These are phyloP conservation scores for Pogoniulus pusillus DNA, from an alignment of 2,797 vertebrate species.

Conservation along the genomic window DNA sequence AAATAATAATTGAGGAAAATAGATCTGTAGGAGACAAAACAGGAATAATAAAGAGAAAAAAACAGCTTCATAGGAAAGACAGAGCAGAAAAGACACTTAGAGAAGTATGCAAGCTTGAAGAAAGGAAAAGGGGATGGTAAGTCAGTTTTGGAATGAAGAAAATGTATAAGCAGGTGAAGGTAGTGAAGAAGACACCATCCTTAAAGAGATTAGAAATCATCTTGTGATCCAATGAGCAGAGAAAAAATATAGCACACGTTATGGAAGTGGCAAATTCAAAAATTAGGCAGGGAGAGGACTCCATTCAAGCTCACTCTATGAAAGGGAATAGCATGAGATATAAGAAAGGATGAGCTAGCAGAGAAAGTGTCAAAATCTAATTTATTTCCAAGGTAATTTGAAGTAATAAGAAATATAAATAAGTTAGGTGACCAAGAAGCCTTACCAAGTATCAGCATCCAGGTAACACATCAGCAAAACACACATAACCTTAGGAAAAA, in stretches of 20 bases:
- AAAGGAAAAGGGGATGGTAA: neutral
- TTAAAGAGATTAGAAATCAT: neutral
- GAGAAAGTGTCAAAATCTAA: neutral
- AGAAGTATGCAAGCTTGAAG: neutral
- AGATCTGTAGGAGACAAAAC: neutral
- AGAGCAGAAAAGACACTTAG: neutral
- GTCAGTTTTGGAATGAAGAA: neutral
- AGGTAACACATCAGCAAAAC: neutral
- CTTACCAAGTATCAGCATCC: neutral
- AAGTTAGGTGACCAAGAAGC: neutral
- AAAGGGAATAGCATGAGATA: neutral
- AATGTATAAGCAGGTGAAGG: neutral
- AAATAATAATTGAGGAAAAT: neutral
- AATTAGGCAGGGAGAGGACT: neutral
- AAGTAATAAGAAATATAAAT: neutral
- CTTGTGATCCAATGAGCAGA: neutral
- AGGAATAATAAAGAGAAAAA: neutral
- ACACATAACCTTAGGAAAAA: neutral
- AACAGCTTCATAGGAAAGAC: neutral
- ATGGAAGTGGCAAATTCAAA: neutral
- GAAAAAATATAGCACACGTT: neutral
- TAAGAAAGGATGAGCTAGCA: neutral
- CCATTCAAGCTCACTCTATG: neutral
- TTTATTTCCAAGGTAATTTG: neutral
- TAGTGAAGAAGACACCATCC: neutral